Percentiles rank a stretch among this genome's conserved stretches.
Evolutionary conservation across 2,888 invertebrate species (phyloP).

Genomic region (Drosophila flavopinicola): DNA sequence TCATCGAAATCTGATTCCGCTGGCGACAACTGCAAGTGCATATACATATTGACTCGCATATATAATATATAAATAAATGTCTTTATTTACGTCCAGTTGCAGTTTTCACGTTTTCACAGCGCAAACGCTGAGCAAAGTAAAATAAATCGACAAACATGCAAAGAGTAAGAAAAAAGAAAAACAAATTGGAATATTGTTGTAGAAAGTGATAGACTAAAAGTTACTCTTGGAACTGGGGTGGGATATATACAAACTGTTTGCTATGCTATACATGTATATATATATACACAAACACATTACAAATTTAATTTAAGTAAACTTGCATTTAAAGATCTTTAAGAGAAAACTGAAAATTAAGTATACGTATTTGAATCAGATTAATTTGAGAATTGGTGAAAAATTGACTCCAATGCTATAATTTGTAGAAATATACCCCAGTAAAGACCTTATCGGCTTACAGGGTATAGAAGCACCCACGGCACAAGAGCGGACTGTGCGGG

Average conservation of each 20-base stretch:
- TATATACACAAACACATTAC: no score
- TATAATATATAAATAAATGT: slow-evolving; percentile 12
- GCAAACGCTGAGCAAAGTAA: slow-evolving; percentile 52
- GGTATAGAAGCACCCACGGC: slow-evolving; percentile 13
- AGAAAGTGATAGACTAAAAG: background rate
- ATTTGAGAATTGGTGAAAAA: no score
- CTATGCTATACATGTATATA: no score
- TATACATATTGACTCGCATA: background rate
- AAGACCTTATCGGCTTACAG: background rate
- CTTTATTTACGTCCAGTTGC: slow-evolving; percentile 12
- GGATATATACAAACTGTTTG: no score
- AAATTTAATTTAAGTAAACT: no score
- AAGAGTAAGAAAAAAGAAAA: slow-evolving; percentile 2
- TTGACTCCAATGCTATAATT: no score
- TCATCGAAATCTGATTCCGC: slow-evolving; percentile 26
- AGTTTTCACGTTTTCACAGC: slow-evolving; percentile 22
- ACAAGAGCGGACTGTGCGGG: slow-evolving; percentile 5
- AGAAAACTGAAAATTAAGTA: no score
- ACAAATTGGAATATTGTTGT: no score
- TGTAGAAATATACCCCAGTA: background rate
- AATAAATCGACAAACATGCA: slow-evolving; percentile 45
- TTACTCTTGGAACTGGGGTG: slow-evolving; percentile 5
- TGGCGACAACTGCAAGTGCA: slow-evolving; percentile 9
- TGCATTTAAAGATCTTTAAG: no score
- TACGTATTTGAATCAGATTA: no score